Percentiles rank a stretch among this genome's conserved stretches.
Evolutionary conservation across 2,797 vertebrate species (phyloP).

Genomic region (Halcyon badia): DNA sequence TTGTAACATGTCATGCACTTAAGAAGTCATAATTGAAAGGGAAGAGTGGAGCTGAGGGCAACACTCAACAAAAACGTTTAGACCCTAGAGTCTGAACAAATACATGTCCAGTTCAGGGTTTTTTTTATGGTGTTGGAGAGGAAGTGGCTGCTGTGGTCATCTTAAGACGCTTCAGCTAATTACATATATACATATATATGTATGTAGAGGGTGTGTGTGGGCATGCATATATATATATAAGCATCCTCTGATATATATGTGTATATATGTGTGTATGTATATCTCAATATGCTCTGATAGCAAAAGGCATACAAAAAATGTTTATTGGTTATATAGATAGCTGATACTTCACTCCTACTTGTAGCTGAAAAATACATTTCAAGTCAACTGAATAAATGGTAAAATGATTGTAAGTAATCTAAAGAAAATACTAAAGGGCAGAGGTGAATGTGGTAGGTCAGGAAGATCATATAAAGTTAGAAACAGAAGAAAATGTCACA

Average conservation of each 20-base stretch:
- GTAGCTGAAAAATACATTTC: neutral
- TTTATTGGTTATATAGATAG: neutral
- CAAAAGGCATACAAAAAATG: neutral
- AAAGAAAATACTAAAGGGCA: neutral
- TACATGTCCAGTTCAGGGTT: neutral
- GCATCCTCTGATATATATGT: neutral
- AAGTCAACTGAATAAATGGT: neutral
- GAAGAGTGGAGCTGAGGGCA: neutral
- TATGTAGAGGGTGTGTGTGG: too few species aligned
- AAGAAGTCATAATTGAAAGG: neutral
- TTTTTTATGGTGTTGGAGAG: neutral
- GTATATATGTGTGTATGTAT: accelerated
- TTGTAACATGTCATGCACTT: accelerated
- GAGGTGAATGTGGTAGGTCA: neutral
- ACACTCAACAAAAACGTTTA: neutral
- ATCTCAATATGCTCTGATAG: neutral
- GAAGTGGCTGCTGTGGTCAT: neutral
- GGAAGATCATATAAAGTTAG: neutral
- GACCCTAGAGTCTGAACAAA: neutral
- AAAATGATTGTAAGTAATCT: neutral
- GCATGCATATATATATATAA: too few species aligned
- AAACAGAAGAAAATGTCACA: neutral
- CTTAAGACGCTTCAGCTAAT: neutral
- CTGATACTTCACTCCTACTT: neutral
- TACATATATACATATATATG: neutral